These are phyloP conservation scores for Platygyra sinensis DNA, from an alignment of 64 coral and sea anemone species.

Conservation along the genomic window DNA sequence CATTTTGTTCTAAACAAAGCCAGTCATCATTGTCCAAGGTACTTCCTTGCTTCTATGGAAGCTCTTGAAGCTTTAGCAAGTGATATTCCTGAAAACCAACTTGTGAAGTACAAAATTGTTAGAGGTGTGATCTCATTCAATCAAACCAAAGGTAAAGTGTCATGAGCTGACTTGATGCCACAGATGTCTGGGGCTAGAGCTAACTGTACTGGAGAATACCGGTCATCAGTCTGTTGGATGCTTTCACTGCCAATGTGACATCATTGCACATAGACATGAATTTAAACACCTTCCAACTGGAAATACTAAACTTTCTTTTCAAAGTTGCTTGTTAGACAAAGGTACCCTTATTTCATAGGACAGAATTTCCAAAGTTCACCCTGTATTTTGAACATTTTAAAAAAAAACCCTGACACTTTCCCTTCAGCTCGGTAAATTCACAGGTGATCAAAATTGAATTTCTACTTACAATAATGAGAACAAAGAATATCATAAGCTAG, in stretches of 20 bases:
- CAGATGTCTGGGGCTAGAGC: too few relatives aligned
- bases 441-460: background rate
- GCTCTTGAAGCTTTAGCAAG: background rate
- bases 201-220: too few relatives aligned
- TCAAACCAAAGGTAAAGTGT: background rate
- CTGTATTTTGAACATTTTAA: too few relatives aligned
- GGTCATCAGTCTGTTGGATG: too few relatives aligned
- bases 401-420: background rate
- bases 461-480: background rate
- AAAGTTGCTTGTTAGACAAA: too few relatives aligned
- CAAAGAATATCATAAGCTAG: background rate
- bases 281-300: too few relatives aligned
- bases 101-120: slow-evolving; percentile 53
- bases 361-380: too few relatives aligned
- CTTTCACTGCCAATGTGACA: too few relatives aligned
- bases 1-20: slow-evolving; percentile 5
- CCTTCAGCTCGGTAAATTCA: background rate
- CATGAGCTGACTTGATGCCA: background rate
- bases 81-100: slow-evolving; percentile 46
- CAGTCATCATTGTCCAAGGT: background rate
- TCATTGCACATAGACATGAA: too few relatives aligned
- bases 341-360: too few relatives aligned
- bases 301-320: too few relatives aligned
- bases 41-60: background rate
- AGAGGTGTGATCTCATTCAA: background rate